A percentile compares a stretch with the other conserved stretches of the same genome.
Conservation (phyloP, 1,140 invertebrate species). For the Drosophila paulistorum region DNA sequence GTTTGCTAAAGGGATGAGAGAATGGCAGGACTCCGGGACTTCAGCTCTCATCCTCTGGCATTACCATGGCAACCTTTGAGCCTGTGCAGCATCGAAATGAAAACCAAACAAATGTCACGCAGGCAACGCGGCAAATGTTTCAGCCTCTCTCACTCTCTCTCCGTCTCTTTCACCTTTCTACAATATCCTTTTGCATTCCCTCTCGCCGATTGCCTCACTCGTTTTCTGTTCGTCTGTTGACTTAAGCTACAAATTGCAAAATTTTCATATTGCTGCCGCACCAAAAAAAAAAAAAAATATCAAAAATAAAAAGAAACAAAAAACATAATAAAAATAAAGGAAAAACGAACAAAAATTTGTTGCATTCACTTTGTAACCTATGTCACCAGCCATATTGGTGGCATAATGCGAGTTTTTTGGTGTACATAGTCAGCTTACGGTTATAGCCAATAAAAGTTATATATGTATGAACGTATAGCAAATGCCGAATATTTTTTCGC, state of each 20-base stretch:
- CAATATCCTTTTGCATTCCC: not conserved
- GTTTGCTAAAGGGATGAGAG: constrained; percentile 27
- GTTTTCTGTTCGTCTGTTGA: constrained; percentile 41
- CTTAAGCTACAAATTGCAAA: constrained; percentile 71
- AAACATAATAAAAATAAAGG: not conserved
- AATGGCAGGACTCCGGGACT: constrained; percentile 4
- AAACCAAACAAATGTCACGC: constrained; percentile 78
- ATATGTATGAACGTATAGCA: not conserved
- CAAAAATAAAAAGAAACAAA: not conserved
- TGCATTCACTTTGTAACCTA: constrained; percentile 12
- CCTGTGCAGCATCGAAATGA: constrained; percentile 59
- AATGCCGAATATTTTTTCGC: too few relatives aligned
- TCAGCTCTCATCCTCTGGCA: constrained; percentile 21
- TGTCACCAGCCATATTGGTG: not conserved
- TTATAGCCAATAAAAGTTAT: constrained; percentile 9
- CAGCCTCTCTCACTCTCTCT: not conserved
- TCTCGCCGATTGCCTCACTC: constrained; percentile 5
- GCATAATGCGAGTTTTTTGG: constrained; percentile 6
- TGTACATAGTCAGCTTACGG: constrained; percentile 10
- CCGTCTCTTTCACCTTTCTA: not conserved
- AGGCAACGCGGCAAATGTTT: constrained; percentile 48
- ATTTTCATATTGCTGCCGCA: constrained; percentile 22
- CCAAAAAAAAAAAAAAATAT: not conserved
- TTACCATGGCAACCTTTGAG: constrained; percentile 72
- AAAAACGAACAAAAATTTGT: not conserved